Percentiles rank a stretch among this genome's conserved stretches.
phyloP scores from a whole-genome alignment of 1,140 invertebrate species.

The Phocides pigmalion region DNA sequence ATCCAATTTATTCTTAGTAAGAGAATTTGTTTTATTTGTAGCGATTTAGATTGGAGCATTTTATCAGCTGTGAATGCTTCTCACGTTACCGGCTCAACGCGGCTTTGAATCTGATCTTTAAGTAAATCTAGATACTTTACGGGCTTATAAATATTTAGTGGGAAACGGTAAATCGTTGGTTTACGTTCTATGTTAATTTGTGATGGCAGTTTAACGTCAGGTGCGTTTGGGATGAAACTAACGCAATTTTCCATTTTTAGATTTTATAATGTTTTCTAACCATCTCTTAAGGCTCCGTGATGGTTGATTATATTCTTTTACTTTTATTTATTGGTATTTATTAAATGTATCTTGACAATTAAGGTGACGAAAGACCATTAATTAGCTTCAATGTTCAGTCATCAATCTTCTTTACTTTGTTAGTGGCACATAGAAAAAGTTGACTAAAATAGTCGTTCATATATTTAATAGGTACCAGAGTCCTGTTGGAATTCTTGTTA shows the following conservation, averaged over 20 bases:
- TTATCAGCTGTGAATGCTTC: conserved; percentile 21
- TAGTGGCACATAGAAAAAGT: conserved; percentile 25
- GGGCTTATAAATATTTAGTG: conserved; percentile 33
- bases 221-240: conserved; percentile 3
- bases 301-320: not conserved
- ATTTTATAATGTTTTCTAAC: conserved; percentile 7
- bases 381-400: conserved; percentile 43
- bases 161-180: conserved; percentile 19
- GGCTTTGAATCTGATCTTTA: conserved; percentile 18
- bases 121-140: conserved; percentile 27
- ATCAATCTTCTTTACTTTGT: conserved; percentile 34
- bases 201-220: conserved; percentile 24
- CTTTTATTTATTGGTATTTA: conserved; percentile 15
- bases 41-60: not conserved
- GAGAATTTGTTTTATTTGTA: conserved; percentile 3
- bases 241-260: conserved; percentile 10
- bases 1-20: not conserved
- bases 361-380: conserved; percentile 47
- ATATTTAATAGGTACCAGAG: too few species aligned
- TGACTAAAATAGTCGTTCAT: conserved; percentile 3
- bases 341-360: conserved; percentile 9
- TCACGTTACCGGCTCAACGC: conserved; percentile 18
- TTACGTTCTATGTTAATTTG: conserved; percentile 24
- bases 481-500: too few species aligned
- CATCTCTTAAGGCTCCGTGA: not conserved